Evolutionary conservation across 1,140 invertebrate species (phyloP).

Genomic region (Linepithema humile): DNA sequence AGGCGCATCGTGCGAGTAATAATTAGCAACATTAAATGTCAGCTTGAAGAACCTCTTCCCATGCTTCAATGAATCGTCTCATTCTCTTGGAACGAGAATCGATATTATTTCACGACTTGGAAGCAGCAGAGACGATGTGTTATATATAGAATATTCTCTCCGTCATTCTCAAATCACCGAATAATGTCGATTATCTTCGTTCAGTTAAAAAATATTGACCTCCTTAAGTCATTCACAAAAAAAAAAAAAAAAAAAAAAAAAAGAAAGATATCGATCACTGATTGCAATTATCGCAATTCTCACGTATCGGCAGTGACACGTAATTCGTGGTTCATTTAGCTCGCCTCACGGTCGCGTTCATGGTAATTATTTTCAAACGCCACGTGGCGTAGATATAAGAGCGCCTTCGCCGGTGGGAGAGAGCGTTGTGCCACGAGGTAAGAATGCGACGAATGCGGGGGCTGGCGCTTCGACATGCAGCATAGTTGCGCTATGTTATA

Average conservation of each 20-base stretch:
- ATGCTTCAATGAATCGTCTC: not conserved
- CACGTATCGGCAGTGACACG: not conserved
- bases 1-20: not conserved
- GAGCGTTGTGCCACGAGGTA: slow-evolving; percentile 18
- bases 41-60: not conserved
- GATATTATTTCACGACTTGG: slow-evolving; percentile 15
- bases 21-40: slow-evolving; percentile 33
- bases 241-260: not conserved
- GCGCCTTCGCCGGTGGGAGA: slow-evolving; percentile 42
- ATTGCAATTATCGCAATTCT: not conserved
- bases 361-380: slow-evolving; percentile 63
- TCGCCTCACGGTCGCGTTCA: not conserved
- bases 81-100: slow-evolving; percentile 4
- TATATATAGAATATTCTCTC: not conserved
- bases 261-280: not conserved
- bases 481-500: slow-evolving; percentile 20
- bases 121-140: not conserved
- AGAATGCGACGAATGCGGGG: slow-evolving; percentile 55
- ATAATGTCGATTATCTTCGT: not conserved
- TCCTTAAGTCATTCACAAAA: not conserved
- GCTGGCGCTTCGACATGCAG: slow-evolving; percentile 51
- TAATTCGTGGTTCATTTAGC: not conserved
- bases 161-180: not conserved
- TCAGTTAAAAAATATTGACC: not conserved
- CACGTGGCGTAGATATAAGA: slow-evolving; percentile 42